Base-by-base conservation (phyloP, 53 echinoderm and acorn worm genomes). In the Holothuria leucospilota region DNA sequence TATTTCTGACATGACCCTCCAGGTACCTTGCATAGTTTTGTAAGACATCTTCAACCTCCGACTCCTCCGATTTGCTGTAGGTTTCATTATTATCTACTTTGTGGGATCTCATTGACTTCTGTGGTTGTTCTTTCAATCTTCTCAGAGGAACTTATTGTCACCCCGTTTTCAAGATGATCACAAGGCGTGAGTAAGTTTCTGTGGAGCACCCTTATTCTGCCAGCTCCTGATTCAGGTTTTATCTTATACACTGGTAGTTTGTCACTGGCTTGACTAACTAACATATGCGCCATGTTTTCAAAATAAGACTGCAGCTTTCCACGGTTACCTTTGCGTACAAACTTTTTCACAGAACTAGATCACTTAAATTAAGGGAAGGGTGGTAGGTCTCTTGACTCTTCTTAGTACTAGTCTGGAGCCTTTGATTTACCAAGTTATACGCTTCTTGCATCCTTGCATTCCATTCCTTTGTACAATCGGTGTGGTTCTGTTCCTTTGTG, bases 331-430 rank as follows among this genome's bases (percentile, higher is more conserved):
- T 40, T 40, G 34, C 78, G 16, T 5, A 59, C 69, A 27, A 20
- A 51, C 40, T 90, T 90, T 29, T 69, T 90, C 39, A 90, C 86
- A 90, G 46, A 4, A 90, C 90, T 21, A 80, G 68, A 51, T 90
- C 85, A 40, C 90, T 85, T 39, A 28, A 11, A 42, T 42, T 9
- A 42, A 42, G 42, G 42, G 42, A 42, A 42, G 42, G 42, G 5
- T 42, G 5, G 42, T 42, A 42, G 9, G 42, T 42, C 5, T 42
- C 42, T 9, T 42, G 42, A 42, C 42, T 42, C 42, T 42, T 42
- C 42, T 42, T 5, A 42, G 42, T 9, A 42, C 42, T 42, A 42
- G 9, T 9, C 9, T 42, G 42, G 42, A 42, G 42, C 42, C 42
- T 51, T 8, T n/a, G 8, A n/a, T 52, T 77, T 21, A 26, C 77